Evolutionary conservation across 2,888 invertebrate genomes (phyloP).

Genomic region (Pyrrhosoma nymphula): DNA sequence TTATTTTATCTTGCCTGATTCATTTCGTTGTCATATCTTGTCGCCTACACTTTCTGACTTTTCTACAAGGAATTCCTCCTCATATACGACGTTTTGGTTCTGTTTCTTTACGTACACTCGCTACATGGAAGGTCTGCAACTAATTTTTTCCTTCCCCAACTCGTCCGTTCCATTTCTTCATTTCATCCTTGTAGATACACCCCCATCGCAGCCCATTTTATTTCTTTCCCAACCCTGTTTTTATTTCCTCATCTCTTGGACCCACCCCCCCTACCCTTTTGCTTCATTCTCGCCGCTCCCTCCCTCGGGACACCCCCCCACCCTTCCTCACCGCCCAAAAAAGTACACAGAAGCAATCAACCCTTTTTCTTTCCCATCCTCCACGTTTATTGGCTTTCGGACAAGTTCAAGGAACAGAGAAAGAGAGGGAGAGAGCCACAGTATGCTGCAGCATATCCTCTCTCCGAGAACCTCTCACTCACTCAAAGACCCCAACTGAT

Average conservation of each 20-base stretch:
- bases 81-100: background rate
- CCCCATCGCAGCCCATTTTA: background rate
- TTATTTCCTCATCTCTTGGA: background rate
- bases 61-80: background rate
- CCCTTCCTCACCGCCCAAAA: background rate
- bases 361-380: constrained; percentile 57
- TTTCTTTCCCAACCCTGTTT: background rate
- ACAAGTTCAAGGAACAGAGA: constrained; percentile 49
- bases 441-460: background rate
- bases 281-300: background rate
- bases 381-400: constrained; percentile 52
- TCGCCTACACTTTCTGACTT: too few species aligned
- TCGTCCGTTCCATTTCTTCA: background rate
- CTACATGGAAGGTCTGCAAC: background rate
- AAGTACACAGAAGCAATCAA: constrained; percentile 55
- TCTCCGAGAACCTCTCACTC: background rate
- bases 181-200: background rate
- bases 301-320: background rate
- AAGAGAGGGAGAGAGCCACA: background rate
- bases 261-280: too few species aligned
- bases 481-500: background rate
- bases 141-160: background rate
- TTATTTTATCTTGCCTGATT: too few species aligned
- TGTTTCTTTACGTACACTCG: background rate
- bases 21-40: too few species aligned